Percentiles rank a stretch among this genome's conserved stretches.
phyloP scores from a whole-genome alignment of 1,140 invertebrate genomes.

The Cydia fagiglandana region DNA sequence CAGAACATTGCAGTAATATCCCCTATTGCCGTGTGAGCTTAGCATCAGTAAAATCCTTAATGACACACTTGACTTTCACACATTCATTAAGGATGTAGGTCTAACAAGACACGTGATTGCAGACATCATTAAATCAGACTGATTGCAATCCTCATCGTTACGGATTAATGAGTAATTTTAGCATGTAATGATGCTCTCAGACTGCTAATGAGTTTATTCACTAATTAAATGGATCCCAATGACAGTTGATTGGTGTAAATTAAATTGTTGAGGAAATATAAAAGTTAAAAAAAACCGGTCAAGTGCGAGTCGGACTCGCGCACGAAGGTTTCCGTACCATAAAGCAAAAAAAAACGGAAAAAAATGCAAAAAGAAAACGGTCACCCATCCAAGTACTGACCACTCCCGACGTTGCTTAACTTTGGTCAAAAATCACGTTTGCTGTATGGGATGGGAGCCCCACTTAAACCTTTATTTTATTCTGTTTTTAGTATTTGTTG shows the following conservation, averaged over 20 bases:
- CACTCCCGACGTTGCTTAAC: too few relatives aligned
- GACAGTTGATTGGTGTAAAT: neutral
- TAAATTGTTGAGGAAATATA: neutral
- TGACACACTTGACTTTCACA: slow-evolving; percentile 11
- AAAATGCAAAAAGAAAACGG: too few relatives aligned
- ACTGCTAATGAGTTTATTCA: neutral
- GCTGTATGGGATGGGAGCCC: too few relatives aligned
- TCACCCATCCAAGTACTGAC: too few relatives aligned
- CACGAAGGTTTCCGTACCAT: too few relatives aligned
- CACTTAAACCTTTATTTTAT: too few relatives aligned
- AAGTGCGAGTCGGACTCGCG: too few relatives aligned
- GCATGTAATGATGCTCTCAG: neutral
- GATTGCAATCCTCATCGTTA: slow-evolving; percentile 22
- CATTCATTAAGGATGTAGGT: slow-evolving; percentile 16
- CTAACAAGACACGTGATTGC: slow-evolving; percentile 23
- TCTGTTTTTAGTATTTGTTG: too few relatives aligned
- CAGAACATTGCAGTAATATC: too few relatives aligned
- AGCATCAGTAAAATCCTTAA: neutral
- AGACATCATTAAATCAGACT: slow-evolving; percentile 21
- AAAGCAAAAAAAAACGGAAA: too few relatives aligned
- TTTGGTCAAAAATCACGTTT: too few relatives aligned
- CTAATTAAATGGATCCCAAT: neutral
- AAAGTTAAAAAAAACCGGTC: too few relatives aligned
- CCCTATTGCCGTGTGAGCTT: neutral
- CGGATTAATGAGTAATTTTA: slow-evolving; percentile 19